Evolutionary conservation across 2,113 vertebrate species (phyloP), one percentile per base, ranked within the genome.

Genomic region (Turnix velox): DNA sequence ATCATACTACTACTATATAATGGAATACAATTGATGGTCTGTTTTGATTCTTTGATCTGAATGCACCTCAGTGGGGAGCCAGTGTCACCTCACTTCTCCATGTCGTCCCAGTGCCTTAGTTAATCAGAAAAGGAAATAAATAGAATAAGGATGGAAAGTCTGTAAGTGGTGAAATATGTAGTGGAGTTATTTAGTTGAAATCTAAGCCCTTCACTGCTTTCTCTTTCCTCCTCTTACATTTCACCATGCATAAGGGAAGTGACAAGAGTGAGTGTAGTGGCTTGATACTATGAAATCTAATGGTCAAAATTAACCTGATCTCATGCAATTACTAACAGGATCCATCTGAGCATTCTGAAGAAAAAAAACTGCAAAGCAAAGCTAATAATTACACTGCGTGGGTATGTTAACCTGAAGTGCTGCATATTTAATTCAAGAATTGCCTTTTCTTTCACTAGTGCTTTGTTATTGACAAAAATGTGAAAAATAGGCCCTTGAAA

Each of bases 51-150:
- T 72, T 46, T 35, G 54, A 23, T 49, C 22, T 31, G 42, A 84
- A 28, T 2, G 11, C n/a, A 2, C 37, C 40, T 62, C 5, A 33
- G 58, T 19, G 14, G 2, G 8, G 48, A 79, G 57, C 23, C 31
- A 19, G 35, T 30, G 14, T 58, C 51, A 18, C 40, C n/a, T 40
- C 43, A 20, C 37, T 8, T 76, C 45, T 86, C 39, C 4, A 0
- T 7, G 9, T 0, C 1, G n/a, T 49, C 55, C 42, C 55, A 24
- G 51, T 49, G 33, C 42, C 65, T 10, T 49, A 67, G 39, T 23
- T 31, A 45, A 9, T 63, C 0, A 2, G 43, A 39, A 67, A 67
- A 51, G 0, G 0, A 59, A 8, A n/a, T 49, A 22, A 15, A 51
- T 67, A 35, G 24, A 39, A 0, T 63, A 10, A 39, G 35, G 52